phyloP scores from a whole-genome alignment of 2,113 vertebrate species.

The Ginglymostoma cirratum region DNA sequence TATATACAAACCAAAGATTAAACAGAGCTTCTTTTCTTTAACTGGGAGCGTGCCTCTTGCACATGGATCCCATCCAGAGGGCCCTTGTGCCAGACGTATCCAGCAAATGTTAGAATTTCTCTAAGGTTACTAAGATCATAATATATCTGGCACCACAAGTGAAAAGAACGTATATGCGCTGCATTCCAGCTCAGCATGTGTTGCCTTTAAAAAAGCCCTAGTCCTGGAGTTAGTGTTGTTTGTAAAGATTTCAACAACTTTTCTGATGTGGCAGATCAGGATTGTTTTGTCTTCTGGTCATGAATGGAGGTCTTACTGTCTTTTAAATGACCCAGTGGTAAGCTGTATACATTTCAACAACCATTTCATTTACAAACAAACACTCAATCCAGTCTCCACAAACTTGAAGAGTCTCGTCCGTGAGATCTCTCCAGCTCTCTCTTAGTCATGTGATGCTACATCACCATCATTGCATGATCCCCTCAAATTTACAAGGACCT shows the following conservation, averaged over 20 bases:
- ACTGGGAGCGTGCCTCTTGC: constrained; percentile 29
- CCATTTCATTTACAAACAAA: no score
- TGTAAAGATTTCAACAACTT: neutral
- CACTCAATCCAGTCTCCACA: no score
- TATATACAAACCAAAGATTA: neutral
- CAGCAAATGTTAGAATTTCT: neutral
- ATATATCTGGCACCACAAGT: constrained; percentile 3
- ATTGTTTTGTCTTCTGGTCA: neutral
- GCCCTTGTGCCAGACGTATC: neutral
- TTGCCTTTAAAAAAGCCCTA: neutral
- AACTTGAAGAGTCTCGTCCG: no score
- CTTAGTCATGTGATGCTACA: no score
- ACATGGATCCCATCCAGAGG: constrained; percentile 13
- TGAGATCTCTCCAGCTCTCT: no score
- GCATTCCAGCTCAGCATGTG: neutral
- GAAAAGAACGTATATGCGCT: neutral
- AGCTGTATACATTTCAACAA: no score
- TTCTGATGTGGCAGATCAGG: neutral
- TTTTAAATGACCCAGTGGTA: no score
- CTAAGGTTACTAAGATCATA: constrained; percentile 33
- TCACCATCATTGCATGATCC: no score
- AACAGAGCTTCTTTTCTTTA: constrained; percentile 34
- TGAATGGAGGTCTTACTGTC: no score
- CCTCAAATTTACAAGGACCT: no score
- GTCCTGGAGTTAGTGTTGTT: neutral